Base-by-base conservation (phyloP, 2,888 invertebrate species). In the Griposia aprilina region DNA sequence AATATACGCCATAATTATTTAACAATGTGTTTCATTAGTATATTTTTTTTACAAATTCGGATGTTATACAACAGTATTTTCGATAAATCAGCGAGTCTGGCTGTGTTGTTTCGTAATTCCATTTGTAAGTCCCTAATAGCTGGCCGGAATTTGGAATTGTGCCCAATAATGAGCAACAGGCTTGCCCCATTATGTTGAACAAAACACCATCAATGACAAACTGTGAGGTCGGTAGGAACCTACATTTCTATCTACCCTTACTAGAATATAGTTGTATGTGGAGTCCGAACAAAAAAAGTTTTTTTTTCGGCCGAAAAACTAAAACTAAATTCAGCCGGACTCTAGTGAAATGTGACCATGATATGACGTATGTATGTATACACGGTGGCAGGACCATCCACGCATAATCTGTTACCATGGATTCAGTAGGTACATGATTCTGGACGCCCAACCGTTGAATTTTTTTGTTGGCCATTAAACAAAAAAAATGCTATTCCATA, bases 81-180 rank as follows among this genome's bases (percentile, higher is more conserved):
- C 3, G 1, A 50, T 63, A 17, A 7, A 17, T 26, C 55, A 7
- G n/a, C 36, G 7, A 20, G 36, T 41, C 26, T 36, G 62, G 2
- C 15, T 3, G 52, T 23, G 2, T 48, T 78, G 52, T 81, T 62
- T 36, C 2, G 50, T 30, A 59, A 63, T 48, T 81, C n/a, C n/a
- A 26, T 81, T 78, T 63, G 63, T 76, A 45, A 66, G 65, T 82
- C 50, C 57, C 50, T 66, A 59, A 65, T 65, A 36, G 30, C n/a
- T 52, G 57, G 23, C n/a, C 36, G 26, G 57, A 82, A 82, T 82
- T 79, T 82, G 76, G 82, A 76, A 59, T 52, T 26, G 57, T 65
- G 57, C 82, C 82, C 82, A 65, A 45, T 65, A 50, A 45, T 76
- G 77, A 78, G 82, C 79, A 79, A 79, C 76, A 79, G 82, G 82